phyloP scores from a whole-genome alignment of 2,888 invertebrate genomes.

The Endotricha flammealis region DNA sequence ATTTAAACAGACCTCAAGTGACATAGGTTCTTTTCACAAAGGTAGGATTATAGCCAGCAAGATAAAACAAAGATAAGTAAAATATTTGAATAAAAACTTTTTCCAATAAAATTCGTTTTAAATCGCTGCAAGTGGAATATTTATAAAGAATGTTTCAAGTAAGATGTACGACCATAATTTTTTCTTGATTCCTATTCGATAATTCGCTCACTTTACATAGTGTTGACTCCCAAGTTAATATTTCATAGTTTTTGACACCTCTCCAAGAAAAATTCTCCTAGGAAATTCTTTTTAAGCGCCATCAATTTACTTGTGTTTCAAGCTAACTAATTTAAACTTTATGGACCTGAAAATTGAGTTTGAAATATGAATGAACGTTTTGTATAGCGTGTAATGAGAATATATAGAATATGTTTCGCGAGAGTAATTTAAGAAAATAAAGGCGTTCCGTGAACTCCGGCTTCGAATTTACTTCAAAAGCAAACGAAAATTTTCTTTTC shows the following conservation, averaged over 20 bases:
- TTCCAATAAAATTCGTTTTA: no score
- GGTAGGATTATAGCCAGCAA: no score
- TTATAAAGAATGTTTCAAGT: background rate
- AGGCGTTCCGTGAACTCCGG: no score
- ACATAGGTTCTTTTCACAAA: no score
- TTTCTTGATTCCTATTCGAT: slow-evolving; percentile 28
- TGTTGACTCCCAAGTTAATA: slow-evolving; percentile 33
- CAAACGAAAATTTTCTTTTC: no score
- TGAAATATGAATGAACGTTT: background rate
- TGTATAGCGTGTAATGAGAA: slow-evolving; percentile 1
- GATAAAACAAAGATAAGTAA: no score
- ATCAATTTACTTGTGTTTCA: no score
- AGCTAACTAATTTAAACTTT: slow-evolving; percentile 5
- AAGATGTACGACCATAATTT: background rate
- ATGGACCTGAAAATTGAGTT: slow-evolving; percentile 1
- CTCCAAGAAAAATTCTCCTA: slow-evolving; percentile 1
- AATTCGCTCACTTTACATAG: slow-evolving; percentile 30
- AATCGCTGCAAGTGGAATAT: no score
- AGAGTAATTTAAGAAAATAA: slow-evolving; percentile 1
- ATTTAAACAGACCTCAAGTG: no score
- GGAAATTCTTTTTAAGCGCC: background rate
- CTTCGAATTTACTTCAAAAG: no score
- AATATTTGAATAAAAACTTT: no score
- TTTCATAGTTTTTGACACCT: slow-evolving; percentile 34
- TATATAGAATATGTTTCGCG: slow-evolving; percentile 2